phyloP scores from a whole-genome alignment of 2,797 vertebrate species.

The Tauraco hartlaubi region DNA sequence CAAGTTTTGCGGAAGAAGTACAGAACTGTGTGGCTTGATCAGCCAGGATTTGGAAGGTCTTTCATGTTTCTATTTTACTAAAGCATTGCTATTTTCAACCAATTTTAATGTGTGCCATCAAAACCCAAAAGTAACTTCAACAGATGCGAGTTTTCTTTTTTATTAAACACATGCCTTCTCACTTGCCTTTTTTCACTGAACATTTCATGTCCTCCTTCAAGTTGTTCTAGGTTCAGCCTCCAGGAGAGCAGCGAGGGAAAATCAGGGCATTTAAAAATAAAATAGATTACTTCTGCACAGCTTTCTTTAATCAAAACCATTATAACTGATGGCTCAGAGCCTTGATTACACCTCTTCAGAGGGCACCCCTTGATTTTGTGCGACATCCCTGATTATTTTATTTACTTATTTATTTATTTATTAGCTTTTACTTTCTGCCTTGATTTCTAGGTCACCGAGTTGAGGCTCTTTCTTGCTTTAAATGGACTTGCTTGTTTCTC shows the following conservation, averaged over 20 bases:
- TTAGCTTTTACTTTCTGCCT: slow-evolving; percentile 43
- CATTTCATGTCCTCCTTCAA: background rate
- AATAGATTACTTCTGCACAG: slow-evolving; percentile 45
- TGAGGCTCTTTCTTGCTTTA: slow-evolving; percentile 19
- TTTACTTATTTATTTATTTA: slow-evolving; percentile 71
- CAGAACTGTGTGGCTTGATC: background rate
- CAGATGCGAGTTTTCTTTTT: background rate
- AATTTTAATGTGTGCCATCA: slow-evolving; percentile 12
- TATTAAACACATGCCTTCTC: background rate
- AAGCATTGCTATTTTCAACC: slow-evolving; percentile 3
- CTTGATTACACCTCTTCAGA: slow-evolving; percentile 71
- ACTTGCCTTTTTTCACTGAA: background rate
- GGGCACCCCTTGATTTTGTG: slow-evolving; percentile 52
- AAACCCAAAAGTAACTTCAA: background rate
- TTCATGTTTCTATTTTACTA: slow-evolving; percentile 14
- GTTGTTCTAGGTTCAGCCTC: slow-evolving; percentile 41
- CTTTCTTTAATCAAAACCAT: slow-evolving; percentile 73
- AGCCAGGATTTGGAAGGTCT: background rate
- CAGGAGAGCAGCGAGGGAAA: background rate
- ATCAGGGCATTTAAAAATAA: slow-evolving; percentile 67
- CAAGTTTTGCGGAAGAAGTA: background rate
- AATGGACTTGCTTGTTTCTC: slow-evolving; percentile 33
- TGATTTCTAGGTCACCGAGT: slow-evolving; percentile 70
- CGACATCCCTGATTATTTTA: slow-evolving; percentile 53
- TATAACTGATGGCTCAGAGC: slow-evolving; percentile 35